Conservation (phyloP, 2,113 vertebrate genomes). For the Myodes glareolus region DNA sequence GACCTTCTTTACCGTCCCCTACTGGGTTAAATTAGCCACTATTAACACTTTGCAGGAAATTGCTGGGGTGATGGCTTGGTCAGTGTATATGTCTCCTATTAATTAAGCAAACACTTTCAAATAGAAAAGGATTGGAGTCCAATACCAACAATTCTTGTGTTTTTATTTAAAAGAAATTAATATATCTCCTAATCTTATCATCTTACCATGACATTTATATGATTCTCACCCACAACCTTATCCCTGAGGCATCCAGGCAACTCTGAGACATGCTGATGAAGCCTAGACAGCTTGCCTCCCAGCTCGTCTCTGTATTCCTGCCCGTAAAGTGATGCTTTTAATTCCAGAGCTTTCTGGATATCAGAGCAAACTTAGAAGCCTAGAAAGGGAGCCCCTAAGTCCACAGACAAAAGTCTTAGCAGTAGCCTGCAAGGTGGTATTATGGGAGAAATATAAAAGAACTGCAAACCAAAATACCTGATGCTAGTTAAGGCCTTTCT, state of each 20-base stretch:
- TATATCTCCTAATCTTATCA: neutral
- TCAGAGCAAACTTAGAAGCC: neutral
- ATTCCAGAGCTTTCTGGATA: neutral
- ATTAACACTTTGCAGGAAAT: neutral
- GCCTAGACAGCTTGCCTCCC: neutral
- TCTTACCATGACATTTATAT: neutral
- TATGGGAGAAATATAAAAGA: neutral
- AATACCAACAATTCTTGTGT: neutral
- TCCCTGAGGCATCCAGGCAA: neutral
- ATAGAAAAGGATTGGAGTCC: neutral
- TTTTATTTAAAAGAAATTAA: neutral
- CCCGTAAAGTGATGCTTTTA: neutral
- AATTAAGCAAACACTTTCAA: neutral
- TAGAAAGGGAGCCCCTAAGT: neutral
- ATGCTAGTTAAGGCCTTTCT: neutral
- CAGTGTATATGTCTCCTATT: neutral
- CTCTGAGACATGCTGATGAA: neutral
- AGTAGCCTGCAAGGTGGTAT: neutral
- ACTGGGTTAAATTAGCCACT: neutral
- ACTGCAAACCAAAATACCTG: neutral
- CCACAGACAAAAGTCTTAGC: neutral
- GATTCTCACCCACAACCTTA: neutral
- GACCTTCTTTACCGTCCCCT: neutral
- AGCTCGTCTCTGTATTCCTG: neutral
- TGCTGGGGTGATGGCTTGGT: neutral